Evolutionary conservation across 2,888 invertebrate species (phyloP), one percentile per base, ranked within the genome.

Genomic region (Tenthredo scrophulariae): DNA sequence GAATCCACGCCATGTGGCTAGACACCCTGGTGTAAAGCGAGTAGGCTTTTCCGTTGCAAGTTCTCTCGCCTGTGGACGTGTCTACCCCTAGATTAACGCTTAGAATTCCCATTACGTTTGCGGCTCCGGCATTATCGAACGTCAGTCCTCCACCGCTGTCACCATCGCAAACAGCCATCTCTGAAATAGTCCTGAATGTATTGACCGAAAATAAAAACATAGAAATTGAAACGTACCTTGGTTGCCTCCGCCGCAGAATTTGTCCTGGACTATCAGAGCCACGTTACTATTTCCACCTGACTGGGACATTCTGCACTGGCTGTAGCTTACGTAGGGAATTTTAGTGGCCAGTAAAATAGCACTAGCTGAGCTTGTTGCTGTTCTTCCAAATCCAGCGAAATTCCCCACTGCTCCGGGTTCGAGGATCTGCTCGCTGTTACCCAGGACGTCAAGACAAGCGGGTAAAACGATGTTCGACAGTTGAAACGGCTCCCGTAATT

Each of bases 141-240:
- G 93, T 92, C 18, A 94, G 89, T 58, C 94, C 94, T 15, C 94
- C 94, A 0, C 94, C 94, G 87, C 94, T 94, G 86, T 94, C 94
- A 2, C 94, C 94, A 67, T 92, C 91, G 84, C 94, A 94, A 15
- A 94, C 94, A 1, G 93, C 89, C 22, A 92, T 91, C 82, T 93
- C 94, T 94, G 85, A 29, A 77, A 46, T 18, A 29, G 50, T 50
- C 18, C 74, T 3, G 15, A 13, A n/a, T 33, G 22, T 62, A 37
- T 80, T 9, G 5, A n/a, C 9, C 40, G 29, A 13, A 50, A 46
- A 29, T 15, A 3, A 77, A 2, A 62, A 75, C 13, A 62, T 33
- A 4, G 72, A 70, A 50, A 79, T 79, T 58, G 22, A 29, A 18
- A 89, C 90, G 85, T 87, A 93, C 93, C 93, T 87, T 93, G 93